Percentiles rank a stretch among this genome's conserved stretches.
These are phyloP conservation scores for Sebastes schlegelii DNA, from an alignment of 2,113 vertebrate species.

Conservation along the genomic window DNA sequence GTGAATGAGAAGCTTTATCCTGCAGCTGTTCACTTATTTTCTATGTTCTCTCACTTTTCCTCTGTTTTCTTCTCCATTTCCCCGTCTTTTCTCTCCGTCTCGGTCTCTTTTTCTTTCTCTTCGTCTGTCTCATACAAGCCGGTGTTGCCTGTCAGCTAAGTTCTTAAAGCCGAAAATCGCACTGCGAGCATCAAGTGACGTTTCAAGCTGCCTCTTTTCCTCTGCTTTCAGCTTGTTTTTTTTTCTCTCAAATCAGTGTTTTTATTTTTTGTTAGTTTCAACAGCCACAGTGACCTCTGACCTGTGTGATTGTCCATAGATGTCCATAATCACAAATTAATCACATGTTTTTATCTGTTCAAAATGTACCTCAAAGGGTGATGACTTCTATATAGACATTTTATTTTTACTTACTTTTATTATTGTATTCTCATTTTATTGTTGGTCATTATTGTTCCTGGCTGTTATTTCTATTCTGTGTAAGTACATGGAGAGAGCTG, in stretches of 20 bases:
- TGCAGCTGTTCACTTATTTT: slow-evolving; percentile 69
- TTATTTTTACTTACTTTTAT: no score
- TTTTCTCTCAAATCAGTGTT: background rate
- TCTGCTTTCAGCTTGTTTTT: background rate
- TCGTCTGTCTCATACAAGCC: background rate
- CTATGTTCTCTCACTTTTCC: background rate
- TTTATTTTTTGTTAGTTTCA: background rate
- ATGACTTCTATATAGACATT: no score
- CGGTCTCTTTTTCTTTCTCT: background rate
- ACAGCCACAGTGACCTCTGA: background rate
- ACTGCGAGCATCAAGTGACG: background rate
- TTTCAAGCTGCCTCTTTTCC: background rate
- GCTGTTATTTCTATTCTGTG: no score
- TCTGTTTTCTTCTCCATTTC: slow-evolving; percentile 40
- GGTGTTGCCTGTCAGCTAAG: slow-evolving; percentile 15
- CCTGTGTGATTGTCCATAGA: no score
- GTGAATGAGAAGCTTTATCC: slow-evolving; percentile 50
- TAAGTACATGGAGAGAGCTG: no score
- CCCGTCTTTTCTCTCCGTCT: background rate
- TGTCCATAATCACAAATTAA: no score
- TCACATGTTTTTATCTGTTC: no score
- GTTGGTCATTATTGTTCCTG: no score
- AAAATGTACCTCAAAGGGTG: no score
- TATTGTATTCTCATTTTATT: no score
- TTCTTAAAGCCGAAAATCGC: slow-evolving; percentile 1